Base-by-base conservation (phyloP, 2,797 vertebrate species). In the Aythya fuligula region DNA sequence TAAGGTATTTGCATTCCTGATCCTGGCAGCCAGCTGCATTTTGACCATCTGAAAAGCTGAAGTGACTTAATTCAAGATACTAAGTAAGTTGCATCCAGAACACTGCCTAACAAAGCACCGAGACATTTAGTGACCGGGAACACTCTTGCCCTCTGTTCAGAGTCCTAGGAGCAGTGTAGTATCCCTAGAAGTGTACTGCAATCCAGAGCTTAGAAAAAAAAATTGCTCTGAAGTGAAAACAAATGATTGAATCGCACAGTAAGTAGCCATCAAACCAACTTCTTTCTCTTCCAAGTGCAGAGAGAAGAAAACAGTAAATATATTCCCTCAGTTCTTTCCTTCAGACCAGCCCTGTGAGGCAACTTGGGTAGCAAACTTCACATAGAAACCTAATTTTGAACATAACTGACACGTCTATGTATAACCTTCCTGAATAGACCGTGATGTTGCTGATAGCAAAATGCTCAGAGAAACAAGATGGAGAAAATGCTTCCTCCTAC, bases 141-240 rank as follows among this genome's bases (percentile, higher is more conserved):
- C 60, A n/a, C 11, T 43, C 58, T 25, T 36, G 41, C 21, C 5
- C 43, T 58, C 57, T 4, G 36, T 5, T 5, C 30, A 11, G 41
- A 54, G 34, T 13, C 47, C 36, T 32, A 32, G 4, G 74, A 79
- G 24, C 13, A 3, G 6, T 9, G 9, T 0, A 7, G 25, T 2
- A 13, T 2, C 4, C 11, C 5, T 41, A 34, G 45, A 65, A 45
- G 41, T 14, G 8, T 5, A 13, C 28, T 67, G 19, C 27, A 20
- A 19, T 6, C 19, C 11, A 27, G 19, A 49, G 34, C 9, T 78
- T 3, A 49, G 36, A 65, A 54, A 20, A 43, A 11, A 11, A 30
- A 16, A 15, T 36, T 87, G 67, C 9, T 65, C 45, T 62, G 39
- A 56, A 64, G 28, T 7, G 8, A 38, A 72, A 58, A 39, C 24